phyloP scores from a whole-genome alignment of 1,140 invertebrate genomes.

The Saccostrea glomerata region DNA sequence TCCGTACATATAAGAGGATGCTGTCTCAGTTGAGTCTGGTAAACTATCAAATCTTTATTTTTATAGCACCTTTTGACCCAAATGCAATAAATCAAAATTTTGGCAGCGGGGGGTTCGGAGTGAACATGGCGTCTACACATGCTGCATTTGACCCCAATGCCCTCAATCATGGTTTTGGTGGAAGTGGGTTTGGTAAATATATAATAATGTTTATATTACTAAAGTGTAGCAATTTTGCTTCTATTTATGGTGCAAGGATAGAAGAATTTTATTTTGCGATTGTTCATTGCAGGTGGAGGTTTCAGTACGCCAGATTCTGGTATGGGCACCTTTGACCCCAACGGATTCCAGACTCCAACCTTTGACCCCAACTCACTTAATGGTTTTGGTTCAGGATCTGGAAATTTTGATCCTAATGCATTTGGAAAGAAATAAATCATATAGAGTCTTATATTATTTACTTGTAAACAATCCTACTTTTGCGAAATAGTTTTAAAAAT shows the following conservation, averaged over 20 bases:
- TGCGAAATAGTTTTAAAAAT: no score
- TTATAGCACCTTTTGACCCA: conserved; percentile 47
- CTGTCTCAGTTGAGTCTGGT: no score
- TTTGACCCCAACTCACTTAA: conserved; percentile 49
- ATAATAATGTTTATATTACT: no score
- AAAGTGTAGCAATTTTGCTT: no score
- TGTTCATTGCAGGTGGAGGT: not conserved
- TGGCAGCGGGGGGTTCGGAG: conserved; percentile 10
- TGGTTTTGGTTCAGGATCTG: conserved; percentile 16
- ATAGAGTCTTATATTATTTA: not conserved
- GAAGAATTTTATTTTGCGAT: not conserved
- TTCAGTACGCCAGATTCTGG: not conserved
- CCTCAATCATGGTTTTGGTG: conserved; percentile 34
- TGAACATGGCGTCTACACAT: not conserved
- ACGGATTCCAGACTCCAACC: conserved; percentile 32
- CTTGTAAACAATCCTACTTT: no score
- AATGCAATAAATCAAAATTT: conserved; percentile 45
- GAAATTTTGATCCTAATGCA: conserved; percentile 26
- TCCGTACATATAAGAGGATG: no score
- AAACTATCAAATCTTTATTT: no score
- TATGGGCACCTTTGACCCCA: conserved; percentile 50
- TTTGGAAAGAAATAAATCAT: conserved; percentile 22
- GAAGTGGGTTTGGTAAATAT: conserved; percentile 41
- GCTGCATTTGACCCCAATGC: conserved; percentile 3
- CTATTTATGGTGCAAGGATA: no score